Conservation (phyloP, 2,888 invertebrate genomes). For the Drosophila parthenogenetica region DNA sequence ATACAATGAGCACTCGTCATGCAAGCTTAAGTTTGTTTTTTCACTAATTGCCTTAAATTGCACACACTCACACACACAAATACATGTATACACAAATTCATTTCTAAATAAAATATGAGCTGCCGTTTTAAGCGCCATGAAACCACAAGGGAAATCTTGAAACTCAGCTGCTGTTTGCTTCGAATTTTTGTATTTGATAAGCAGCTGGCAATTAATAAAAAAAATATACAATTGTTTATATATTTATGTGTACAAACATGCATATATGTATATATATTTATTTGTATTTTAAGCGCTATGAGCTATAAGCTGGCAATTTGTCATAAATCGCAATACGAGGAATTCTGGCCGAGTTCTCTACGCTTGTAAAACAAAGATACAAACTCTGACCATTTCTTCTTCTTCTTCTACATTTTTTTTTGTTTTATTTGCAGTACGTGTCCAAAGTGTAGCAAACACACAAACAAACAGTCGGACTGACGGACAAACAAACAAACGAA, state of each 20-base stretch:
- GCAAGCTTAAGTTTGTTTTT: constrained; percentile 1
- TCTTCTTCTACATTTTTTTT: constrained; percentile 10
- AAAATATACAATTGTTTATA: constrained; percentile 1
- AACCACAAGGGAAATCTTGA: constrained; percentile 51
- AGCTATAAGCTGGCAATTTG: constrained; percentile 26
- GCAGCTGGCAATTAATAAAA: constrained; percentile 29
- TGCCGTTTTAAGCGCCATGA: constrained; percentile 32
- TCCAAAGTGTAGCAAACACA: constrained; percentile 63
- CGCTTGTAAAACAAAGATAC: constrained; percentile 29
- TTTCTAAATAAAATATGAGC: constrained; percentile 11
- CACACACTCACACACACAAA: neutral
- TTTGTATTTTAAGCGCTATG: too few species aligned
- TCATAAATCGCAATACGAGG: constrained; percentile 45
- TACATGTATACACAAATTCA: constrained; percentile 1
- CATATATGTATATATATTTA: neutral
- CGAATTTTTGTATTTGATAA: constrained; percentile 37
- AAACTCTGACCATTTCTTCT: constrained; percentile 24
- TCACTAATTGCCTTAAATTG: constrained; percentile 24
- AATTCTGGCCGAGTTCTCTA: neutral
- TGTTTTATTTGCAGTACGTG: constrained; percentile 72
- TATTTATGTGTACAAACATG: neutral
- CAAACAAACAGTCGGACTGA: constrained; percentile 11
- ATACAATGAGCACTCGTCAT: constrained; percentile 15
- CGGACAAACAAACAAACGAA: constrained; percentile 4
- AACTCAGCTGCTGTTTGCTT: constrained; percentile 34